Evolutionary conservation across 2,888 invertebrate species (phyloP), one percentile per base, ranked within the genome.

Genomic region (Torymus texanus): DNA sequence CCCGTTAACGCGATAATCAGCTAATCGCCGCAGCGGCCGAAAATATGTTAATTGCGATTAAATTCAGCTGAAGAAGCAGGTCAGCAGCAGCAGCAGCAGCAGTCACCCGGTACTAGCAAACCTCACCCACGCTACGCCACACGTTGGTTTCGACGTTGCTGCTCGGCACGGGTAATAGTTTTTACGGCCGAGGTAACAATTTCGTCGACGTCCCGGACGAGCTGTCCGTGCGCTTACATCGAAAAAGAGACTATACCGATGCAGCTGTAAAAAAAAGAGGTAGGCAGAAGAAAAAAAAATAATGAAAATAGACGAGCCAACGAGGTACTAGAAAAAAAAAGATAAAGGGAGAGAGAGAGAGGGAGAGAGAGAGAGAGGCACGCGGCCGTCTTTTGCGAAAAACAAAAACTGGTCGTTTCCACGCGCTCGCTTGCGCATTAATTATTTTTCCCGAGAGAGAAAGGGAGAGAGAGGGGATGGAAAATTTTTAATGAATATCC

Each of bases 401-500:
- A 65, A 65, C 65, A 65, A 65, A 65, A 65, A 65, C 65, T 29
- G 51, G 18, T 18, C 51, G 18, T 18, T 51, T 65, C 50, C 16
- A 29, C 63, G 63, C 61, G 12, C 61, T 13, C 21, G 14, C 29
- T 29, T 5, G 29, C 29, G 65, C 65, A 65, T 65, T 65, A 65
- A 65, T 65, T 65, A 65, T 65, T 65, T 65, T 51, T 18, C 1
- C 18, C 65, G 51, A 13, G 21, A 16, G 18, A 1, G 65, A 41
- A 10, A 50, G 18, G 18, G 21, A 16, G 18, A 1, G 65, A 41
- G 13, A 50, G 18, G 18, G 62, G 41, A 41, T 8, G 41, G 8
- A 65, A 18, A 65, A 65, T 65, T 51, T 65, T 65, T 65, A 65
- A 65, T 65, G 65, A 65, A 65, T 65, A 51, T 65, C 65, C n/a